phyloP scores from a whole-genome alignment of 2,888 invertebrate species.

The Callyntrura sp. region DNA sequence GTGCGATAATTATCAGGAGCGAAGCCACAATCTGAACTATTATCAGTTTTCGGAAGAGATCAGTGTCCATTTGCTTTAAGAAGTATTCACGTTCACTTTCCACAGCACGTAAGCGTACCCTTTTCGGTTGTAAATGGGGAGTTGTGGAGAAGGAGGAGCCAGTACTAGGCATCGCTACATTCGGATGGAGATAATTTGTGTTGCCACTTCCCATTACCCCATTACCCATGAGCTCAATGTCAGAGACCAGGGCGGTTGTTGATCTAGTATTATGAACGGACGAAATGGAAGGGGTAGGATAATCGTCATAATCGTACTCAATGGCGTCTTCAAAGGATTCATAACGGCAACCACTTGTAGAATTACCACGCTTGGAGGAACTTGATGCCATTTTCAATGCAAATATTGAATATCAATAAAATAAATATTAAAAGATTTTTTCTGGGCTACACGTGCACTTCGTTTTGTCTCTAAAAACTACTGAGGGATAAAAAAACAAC shows the following conservation, averaged over 20 bases:
- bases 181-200: not conserved
- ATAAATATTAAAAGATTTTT: too few relatives aligned
- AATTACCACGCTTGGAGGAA: not conserved
- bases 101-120: slow-evolving; percentile 72
- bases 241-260: slow-evolving; percentile 6
- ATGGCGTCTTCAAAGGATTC: too few relatives aligned
- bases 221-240: slow-evolving; percentile 47
- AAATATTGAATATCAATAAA: too few relatives aligned
- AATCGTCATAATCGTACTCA: too few relatives aligned
- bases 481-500: too few relatives aligned
- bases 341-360: not conserved
- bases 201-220: not conserved
- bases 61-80: slow-evolving; percentile 70
- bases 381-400: too few relatives aligned
- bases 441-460: too few relatives aligned
- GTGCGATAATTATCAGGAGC: slow-evolving; percentile 51
- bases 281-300: too few relatives aligned
- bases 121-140: slow-evolving; percentile 18
- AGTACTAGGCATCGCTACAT: not conserved
- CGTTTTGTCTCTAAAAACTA: too few relatives aligned
- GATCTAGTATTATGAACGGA: too few relatives aligned
- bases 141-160: not conserved
- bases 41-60: slow-evolving; percentile 62
- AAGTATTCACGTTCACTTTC: slow-evolving; percentile 75
- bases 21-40: slow-evolving; percentile 53